Evolutionary conservation across 2,888 invertebrate genomes (phyloP).

Genomic region (Hirtodrosophila duncani): DNA sequence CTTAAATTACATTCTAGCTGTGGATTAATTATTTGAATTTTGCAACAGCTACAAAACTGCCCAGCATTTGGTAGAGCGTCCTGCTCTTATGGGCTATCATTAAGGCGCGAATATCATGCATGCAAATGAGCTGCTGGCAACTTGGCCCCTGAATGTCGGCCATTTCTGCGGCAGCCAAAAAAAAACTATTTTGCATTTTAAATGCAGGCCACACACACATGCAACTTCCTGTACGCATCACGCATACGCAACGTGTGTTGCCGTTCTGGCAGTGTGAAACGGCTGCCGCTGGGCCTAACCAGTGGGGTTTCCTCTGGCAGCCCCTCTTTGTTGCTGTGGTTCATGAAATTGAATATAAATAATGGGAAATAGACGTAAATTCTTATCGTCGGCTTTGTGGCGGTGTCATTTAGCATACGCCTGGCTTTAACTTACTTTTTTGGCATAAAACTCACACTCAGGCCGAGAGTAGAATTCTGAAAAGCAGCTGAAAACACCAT

Average conservation of each 20-base stretch:
- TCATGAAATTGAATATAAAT: conserved; percentile 50
- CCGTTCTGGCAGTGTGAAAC: too few species aligned
- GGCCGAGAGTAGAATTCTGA: conserved; percentile 10
- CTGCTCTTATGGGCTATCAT: conserved; percentile 16
- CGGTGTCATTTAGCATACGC: conserved; percentile 30
- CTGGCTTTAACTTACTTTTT: conserved; percentile 3
- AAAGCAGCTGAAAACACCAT: conserved; percentile 28
- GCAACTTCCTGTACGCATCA: too few species aligned
- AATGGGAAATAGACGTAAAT: conserved; percentile 36
- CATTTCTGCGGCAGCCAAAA: conserved; percentile 51
- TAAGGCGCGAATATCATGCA: conserved; percentile 52
- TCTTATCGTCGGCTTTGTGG: background rate
- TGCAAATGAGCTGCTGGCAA: conserved; percentile 47
- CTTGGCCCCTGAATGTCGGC: conserved; percentile 43
- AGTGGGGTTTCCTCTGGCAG: conserved; percentile 15
- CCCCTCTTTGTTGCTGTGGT: conserved; percentile 21
- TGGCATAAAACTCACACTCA: conserved; percentile 35
- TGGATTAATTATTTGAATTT: too few species aligned
- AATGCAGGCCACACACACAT: conserved; percentile 47
- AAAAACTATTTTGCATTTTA: conserved; percentile 68
- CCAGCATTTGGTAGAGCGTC: too few species aligned
- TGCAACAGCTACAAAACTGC: too few species aligned
- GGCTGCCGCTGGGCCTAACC: too few species aligned
- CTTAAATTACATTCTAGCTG: too few species aligned
- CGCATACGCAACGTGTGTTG: conserved; percentile 46